Conservation (phyloP, 2,888 invertebrate genomes). For the Machimus rusticus region DNA sequence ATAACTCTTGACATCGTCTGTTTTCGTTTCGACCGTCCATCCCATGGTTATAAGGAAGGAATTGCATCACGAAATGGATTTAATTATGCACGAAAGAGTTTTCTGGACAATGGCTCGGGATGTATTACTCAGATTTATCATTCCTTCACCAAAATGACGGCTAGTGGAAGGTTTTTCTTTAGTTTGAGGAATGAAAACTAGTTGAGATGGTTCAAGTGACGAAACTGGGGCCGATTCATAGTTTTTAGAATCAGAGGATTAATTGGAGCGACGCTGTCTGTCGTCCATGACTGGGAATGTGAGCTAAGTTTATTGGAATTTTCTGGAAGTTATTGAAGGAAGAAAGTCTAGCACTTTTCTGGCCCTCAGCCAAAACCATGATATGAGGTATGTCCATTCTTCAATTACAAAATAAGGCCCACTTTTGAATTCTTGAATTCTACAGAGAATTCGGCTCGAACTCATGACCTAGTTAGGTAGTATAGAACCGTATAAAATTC, state of each 20-base stretch:
- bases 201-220: neutral
- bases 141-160: neutral
- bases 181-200: neutral
- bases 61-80: neutral
- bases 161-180: neutral
- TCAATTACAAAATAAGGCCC: neutral
- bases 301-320: neutral
- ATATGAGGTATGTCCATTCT: neutral
- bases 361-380: neutral
- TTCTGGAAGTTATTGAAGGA: neutral
- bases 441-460: neutral
- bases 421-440: neutral
- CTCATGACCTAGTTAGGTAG: neutral
- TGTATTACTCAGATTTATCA: neutral
- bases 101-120: neutral
- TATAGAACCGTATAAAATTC: neutral
- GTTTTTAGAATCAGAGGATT: neutral
- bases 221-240: neutral
- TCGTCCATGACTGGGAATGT: neutral
- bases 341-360: neutral
- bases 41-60: neutral
- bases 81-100: neutral
- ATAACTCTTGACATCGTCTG: neutral
- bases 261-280: neutral
- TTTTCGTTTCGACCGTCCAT: neutral